Conservation (phyloP, 2,797 vertebrate species). For the Schizothorax lantsangensis region DNA sequence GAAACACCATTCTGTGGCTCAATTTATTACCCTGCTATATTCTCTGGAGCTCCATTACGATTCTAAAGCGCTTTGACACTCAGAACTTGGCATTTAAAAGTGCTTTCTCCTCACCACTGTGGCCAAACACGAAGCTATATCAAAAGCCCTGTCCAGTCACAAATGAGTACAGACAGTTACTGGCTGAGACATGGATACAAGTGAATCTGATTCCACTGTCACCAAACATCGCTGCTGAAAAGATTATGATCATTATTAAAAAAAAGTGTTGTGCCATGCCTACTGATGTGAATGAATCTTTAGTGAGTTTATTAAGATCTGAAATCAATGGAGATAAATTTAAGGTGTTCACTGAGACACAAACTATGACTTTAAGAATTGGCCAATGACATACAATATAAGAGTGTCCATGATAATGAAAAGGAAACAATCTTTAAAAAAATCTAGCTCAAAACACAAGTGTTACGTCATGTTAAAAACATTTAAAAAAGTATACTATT, state of each 20-base stretch:
- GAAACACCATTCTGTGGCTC: conserved; percentile 34
- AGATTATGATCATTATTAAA: neutral
- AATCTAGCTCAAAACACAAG: too few species aligned
- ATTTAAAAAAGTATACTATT: neutral
- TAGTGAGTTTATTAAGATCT: neutral
- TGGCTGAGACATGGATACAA: neutral
- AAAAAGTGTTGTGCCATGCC: neutral
- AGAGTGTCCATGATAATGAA: neutral
- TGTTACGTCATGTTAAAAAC: neutral
- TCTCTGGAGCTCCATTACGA: conserved; percentile 53
- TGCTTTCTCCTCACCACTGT: conserved; percentile 54
- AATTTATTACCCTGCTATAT: conserved; percentile 64
- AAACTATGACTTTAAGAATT: neutral
- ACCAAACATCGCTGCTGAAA: neutral
- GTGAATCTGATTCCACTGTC: neutral
- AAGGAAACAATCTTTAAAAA: too few species aligned
- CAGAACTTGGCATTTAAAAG: conserved; percentile 67
- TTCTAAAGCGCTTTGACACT: conserved; percentile 57
- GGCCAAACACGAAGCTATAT: conserved; percentile 34
- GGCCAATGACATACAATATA: neutral
- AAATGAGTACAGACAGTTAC: conserved; percentile 11
- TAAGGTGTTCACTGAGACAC: neutral
- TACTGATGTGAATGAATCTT: neutral
- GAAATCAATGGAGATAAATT: neutral
- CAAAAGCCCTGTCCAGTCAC: conserved; percentile 27